A percentile compares a stretch with the other conserved stretches of the same genome.
Conservation (phyloP, 2,797 vertebrate species). For the Sebastes baramenuke region DNA sequence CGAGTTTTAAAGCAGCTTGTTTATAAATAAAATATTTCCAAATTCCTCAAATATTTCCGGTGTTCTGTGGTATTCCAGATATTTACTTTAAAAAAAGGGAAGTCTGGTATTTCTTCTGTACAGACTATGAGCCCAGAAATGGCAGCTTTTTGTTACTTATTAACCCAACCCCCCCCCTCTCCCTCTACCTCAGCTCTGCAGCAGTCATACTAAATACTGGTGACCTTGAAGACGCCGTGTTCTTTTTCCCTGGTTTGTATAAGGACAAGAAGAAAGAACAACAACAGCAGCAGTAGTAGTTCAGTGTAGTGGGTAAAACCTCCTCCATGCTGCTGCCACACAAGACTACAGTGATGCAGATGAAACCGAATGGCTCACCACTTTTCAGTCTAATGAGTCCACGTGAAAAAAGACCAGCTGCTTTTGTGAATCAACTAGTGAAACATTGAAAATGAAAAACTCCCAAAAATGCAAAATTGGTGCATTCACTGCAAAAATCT, state of each 20-base stretch:
- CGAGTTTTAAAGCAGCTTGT: not conserved
- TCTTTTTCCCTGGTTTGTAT: conserved; percentile 20
- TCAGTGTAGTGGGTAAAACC: not conserved
- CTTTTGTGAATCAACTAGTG: not conserved
- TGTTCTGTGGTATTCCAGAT: not conserved
- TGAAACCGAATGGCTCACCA: not conserved
- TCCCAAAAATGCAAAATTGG: not conserved
- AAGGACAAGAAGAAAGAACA: not conserved
- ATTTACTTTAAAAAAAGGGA: too few species aligned
- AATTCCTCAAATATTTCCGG: not conserved
- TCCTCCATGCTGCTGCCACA: not conserved
- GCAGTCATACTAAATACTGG: conserved; percentile 5
- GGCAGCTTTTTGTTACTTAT: conserved; percentile 15
- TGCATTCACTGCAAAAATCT: not conserved
- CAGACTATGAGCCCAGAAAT: not conserved
- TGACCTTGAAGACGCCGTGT: conserved; percentile 28
- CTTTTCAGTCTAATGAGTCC: conserved; percentile 19
- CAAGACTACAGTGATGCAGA: conserved; percentile 3
- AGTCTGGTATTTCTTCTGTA: not conserved
- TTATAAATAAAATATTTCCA: not conserved
- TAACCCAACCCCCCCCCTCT: not conserved
- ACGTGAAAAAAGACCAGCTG: conserved; percentile 9
- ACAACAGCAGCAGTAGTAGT: not conserved
- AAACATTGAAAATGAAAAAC: not conserved
- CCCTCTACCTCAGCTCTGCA: not conserved